phyloP scores from a whole-genome alignment of 1,140 invertebrate species.

The Micrasema longulum region DNA sequence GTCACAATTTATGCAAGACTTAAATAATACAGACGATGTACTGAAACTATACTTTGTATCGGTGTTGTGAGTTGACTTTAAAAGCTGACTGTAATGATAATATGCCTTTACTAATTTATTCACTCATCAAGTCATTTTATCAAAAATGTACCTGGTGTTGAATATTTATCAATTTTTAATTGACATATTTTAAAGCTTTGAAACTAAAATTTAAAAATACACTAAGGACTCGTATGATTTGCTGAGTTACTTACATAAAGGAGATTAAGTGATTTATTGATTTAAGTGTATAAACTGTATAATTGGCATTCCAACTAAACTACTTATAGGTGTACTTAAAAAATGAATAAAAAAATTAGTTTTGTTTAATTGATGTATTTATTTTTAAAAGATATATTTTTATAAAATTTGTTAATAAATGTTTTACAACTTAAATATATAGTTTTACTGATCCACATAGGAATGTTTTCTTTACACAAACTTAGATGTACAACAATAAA shows the following conservation, averaged over 20 bases:
- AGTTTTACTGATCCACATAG: conserved; percentile 41
- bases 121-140: too few species aligned
- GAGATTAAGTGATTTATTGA: too few species aligned
- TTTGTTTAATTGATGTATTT: conserved; percentile 30
- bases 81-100: too few species aligned
- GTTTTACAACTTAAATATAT: conserved; percentile 50
- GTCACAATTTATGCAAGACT: conserved; percentile 22
- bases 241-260: too few species aligned
- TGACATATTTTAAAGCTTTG: too few species aligned
- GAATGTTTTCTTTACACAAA: conserved; percentile 39
- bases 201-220: too few species aligned
- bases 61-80: neutral
- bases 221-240: too few species aligned
- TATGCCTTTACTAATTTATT: too few species aligned
- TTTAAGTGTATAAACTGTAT: neutral
- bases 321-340: conserved; percentile 32
- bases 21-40: neutral
- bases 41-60: neutral
- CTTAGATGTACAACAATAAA: conserved; percentile 39
- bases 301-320: neutral
- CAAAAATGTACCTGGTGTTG: too few species aligned
- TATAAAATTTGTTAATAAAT: conserved; percentile 54
- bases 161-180: too few species aligned
- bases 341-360: conserved; percentile 2
- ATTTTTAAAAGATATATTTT: conserved; percentile 45